These are phyloP conservation scores for Oreocharis arfaki DNA, from an alignment of 2,113 vertebrate species.

Conservation along the genomic window DNA sequence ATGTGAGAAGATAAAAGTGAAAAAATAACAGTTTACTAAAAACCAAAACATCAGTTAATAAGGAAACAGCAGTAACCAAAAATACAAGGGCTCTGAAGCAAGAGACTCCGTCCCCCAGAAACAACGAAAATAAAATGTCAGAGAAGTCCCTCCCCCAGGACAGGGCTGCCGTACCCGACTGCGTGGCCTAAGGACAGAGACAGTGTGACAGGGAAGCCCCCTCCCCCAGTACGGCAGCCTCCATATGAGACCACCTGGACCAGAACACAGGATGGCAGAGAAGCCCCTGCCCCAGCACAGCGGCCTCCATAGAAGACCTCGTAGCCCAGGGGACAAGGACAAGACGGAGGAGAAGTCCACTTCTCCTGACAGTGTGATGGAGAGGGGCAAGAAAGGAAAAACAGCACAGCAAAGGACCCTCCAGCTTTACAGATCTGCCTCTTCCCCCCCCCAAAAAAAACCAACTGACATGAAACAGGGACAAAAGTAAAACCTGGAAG, in stretches of 20 bases:
- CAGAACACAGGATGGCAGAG: not conserved
- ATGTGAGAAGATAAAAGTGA: not conserved
- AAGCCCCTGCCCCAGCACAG: not conserved
- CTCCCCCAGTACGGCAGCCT: not conserved
- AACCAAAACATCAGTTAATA: not conserved
- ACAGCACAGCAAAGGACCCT: not conserved
- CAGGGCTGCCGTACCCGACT: fast-evolving
- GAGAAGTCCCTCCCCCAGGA: not conserved
- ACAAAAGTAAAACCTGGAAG: not conserved
- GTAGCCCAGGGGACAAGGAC: not conserved
- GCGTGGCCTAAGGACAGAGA: not conserved
- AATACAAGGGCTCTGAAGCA: not conserved
- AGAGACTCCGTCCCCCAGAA: not conserved
- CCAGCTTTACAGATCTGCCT: not conserved
- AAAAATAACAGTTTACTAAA: not conserved
- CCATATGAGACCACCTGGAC: not conserved
- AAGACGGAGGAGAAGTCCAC: not conserved
- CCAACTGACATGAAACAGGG: not conserved
- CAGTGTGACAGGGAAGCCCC: not conserved
- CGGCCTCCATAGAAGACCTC: not conserved
- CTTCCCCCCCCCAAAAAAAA: no score
- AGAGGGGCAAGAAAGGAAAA: not conserved
- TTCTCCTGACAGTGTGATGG: not conserved
- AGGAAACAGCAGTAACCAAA: not conserved
- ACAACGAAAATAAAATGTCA: not conserved